phyloP scores from a whole-genome alignment of 2,888 invertebrate genomes.

The Euzetes globulus region DNA sequence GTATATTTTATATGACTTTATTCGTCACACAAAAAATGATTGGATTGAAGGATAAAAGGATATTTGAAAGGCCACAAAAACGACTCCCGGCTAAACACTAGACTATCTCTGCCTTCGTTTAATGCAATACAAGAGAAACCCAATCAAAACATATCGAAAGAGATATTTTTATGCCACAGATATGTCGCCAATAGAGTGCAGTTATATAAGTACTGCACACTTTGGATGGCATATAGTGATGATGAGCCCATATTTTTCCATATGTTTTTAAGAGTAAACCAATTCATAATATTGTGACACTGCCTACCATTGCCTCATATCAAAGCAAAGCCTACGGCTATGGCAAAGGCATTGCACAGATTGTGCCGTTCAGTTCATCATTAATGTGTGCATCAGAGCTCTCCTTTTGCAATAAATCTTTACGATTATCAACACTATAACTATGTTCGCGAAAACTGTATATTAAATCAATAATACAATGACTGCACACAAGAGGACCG shows the following conservation, averaged over 20 bases:
- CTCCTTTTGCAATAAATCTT: conserved; percentile 20
- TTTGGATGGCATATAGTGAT: neutral
- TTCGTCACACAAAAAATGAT: conserved; percentile 14
- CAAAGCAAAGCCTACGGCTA: conserved; percentile 17
- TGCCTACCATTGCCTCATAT: neutral
- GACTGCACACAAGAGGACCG: neutral
- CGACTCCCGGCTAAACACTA: conserved; percentile 15
- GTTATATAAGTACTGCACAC: conserved; percentile 6
- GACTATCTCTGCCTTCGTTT: neutral
- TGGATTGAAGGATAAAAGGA: neutral
- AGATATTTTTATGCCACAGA: conserved; percentile 3
- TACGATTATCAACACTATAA: conserved; percentile 23
- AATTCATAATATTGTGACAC: conserved; percentile 23
- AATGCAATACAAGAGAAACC: neutral
- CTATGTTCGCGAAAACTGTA: neutral
- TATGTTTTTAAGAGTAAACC: conserved; percentile 23
- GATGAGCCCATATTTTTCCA: conserved; percentile 20
- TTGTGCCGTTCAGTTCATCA: neutral
- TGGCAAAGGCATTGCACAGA: neutral
- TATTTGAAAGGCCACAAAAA: conserved; percentile 18
- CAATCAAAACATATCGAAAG: conserved; percentile 22
- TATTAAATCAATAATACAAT: conserved; percentile 8
- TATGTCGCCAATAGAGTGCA: neutral
- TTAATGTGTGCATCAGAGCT: neutral
- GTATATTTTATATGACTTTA: neutral